Percentiles rank a stretch among this genome's conserved stretches.
Conservation (phyloP, 2,113 vertebrate genomes). For the Eclectus roratus region DNA sequence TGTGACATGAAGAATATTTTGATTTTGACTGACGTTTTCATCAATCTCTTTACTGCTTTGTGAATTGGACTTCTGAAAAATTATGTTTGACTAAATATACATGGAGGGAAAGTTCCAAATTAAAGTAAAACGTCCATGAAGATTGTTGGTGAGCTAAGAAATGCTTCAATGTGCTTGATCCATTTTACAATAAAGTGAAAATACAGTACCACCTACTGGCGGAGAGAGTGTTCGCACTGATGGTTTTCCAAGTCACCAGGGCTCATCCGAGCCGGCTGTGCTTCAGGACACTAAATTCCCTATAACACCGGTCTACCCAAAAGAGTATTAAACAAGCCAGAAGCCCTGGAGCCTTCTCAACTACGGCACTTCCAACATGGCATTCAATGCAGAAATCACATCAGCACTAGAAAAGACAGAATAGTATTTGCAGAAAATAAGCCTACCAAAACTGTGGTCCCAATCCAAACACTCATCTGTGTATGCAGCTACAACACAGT, state of each 20-base stretch:
- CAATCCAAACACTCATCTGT: background rate
- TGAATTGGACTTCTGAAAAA: background rate
- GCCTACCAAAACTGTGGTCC: background rate
- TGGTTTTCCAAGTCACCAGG: background rate
- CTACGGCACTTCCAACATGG: background rate
- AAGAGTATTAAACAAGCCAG: background rate
- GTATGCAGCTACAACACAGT: background rate
- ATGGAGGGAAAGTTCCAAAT: background rate
- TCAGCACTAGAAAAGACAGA: background rate
- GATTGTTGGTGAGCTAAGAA: background rate
- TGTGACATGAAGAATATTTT: background rate
- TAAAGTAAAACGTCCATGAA: background rate
- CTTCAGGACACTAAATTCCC: background rate
- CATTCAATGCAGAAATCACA: background rate
- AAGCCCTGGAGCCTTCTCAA: background rate
- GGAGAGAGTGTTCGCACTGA: background rate
- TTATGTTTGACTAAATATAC: background rate
- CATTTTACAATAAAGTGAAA: background rate
- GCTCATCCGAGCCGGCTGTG: rapidly evolving
- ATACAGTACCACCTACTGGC: constrained; percentile 44
- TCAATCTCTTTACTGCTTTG: background rate
- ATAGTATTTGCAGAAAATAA: background rate
- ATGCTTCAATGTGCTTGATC: background rate
- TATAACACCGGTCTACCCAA: background rate
- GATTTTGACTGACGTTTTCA: background rate